These are phyloP conservation scores for Dryomyza anilis DNA, from an alignment of 2,888 invertebrate genomes.

Conservation along the genomic window DNA sequence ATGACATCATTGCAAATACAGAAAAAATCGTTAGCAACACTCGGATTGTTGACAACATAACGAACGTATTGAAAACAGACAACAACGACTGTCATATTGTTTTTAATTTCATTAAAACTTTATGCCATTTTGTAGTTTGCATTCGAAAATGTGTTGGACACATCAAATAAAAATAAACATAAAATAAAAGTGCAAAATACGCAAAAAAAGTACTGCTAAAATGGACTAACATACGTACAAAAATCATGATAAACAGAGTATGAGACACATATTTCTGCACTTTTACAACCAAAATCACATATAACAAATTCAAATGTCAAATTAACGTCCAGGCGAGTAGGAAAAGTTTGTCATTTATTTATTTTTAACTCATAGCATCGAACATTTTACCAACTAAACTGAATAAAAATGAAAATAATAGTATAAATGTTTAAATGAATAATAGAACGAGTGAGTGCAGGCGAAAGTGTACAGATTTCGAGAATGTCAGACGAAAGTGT, in stretches of 20 bases:
- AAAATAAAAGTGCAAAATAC: background rate
- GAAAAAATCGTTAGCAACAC: no score
- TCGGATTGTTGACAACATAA: slow-evolving; percentile 10
- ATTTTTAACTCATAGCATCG: background rate
- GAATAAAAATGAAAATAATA: background rate
- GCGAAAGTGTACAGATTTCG: background rate
- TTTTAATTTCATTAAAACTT: slow-evolving; percentile 26
- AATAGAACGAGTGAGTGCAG: background rate
- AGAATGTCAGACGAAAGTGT: background rate
- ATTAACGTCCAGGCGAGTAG: slow-evolving; percentile 34
- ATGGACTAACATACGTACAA: background rate
- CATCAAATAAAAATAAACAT: background rate
- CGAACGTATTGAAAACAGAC: slow-evolving; percentile 7
- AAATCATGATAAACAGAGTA: background rate
- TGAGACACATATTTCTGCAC: background rate
- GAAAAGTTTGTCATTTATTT: slow-evolving; percentile 15
- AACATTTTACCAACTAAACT: background rate
- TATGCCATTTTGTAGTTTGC: no score
- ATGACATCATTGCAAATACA: no score
- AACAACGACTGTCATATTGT: slow-evolving; percentile 11
- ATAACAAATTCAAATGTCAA: slow-evolving; percentile 38
- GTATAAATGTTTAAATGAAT: background rate
- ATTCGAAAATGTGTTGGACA: background rate
- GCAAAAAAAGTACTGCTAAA: background rate
- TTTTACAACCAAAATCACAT: slow-evolving; percentile 30